Base-by-base conservation (phyloP, 2,797 vertebrate genomes). In the Syngnathus acus region DNA sequence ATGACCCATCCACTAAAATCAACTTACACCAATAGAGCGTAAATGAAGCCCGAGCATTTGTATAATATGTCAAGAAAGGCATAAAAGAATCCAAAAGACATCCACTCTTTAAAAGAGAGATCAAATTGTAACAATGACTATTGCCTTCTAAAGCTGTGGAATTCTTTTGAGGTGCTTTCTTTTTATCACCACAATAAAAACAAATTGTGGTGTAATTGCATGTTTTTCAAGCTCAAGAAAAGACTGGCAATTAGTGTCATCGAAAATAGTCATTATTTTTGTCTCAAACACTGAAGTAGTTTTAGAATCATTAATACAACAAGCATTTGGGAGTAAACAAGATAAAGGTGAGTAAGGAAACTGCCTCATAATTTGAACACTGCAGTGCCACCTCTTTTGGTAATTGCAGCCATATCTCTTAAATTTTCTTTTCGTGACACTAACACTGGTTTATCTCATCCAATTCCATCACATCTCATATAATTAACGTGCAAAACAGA, bases 71-170 rank as follows among this genome's bases (percentile, higher is more conserved):
- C 65, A 53, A 39, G 0, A 10, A 45, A 71, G 58, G 32, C 64
- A 68, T 69, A 71, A 70, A 66, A 57, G 53, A 40, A 23, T 58
- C 54, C 11, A 50, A 51, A 32, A 26, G 19, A 47, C 17, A 47
- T 26, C 42, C 40, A 5, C 39, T 23, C 6, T 32, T 32, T 32
- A 64, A 38, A 37, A 32, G 45, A 47, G 53, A 57, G 55, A 16
- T 57, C 40, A 14, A 43, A 16, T 6, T 37, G 53, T 16, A 16
- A 62, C 23, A 62, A 62, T 45, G 13, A 17, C 2, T 21, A n/a
- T 21, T 3, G 6, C 26, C 50, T 48, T 48, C 14, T 4, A 13
- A 43, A 38, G 17, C 77, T 75, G 82, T 75, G 66, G 77, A 75
- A 76, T 62, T 45, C 3, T 11, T 47, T 62, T 23, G 16, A 7